Evolutionary conservation across 2,113 vertebrate species (phyloP).

Genomic region (Pollachius pollachius): DNA sequence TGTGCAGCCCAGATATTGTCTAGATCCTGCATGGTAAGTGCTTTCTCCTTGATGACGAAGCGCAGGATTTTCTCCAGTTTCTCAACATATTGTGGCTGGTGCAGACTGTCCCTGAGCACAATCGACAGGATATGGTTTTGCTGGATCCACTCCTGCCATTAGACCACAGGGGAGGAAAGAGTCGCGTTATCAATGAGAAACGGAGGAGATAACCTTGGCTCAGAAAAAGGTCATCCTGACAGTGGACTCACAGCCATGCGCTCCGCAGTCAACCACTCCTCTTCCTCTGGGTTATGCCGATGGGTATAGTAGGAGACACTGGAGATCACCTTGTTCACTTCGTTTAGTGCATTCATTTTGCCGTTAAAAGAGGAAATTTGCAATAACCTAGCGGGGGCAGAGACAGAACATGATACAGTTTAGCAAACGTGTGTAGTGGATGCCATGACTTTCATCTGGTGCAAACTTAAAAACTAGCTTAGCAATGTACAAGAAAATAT

Average conservation of each 20-base stretch:
- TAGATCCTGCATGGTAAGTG: slow-evolving; percentile 95
- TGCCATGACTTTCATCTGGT: not conserved
- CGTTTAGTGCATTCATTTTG: slow-evolving; percentile 99
- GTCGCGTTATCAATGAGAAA: not conserved
- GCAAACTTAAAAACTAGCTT: not conserved
- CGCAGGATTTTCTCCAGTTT: slow-evolving; percentile 98
- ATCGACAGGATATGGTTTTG: slow-evolving; percentile 99
- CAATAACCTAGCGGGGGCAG: slow-evolving; percentile 83
- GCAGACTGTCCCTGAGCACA: slow-evolving; percentile 95
- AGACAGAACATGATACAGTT: not conserved
- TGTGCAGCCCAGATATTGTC: slow-evolving; percentile 99
- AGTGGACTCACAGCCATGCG: slow-evolving; percentile 90
- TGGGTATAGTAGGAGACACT: slow-evolving; percentile 99
- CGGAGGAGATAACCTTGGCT: not conserved
- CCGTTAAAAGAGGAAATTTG: slow-evolving; percentile 99
- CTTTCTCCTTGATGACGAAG: slow-evolving; percentile 99
- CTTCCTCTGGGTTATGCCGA: slow-evolving; percentile 96
- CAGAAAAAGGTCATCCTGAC: not conserved
- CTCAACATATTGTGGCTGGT: slow-evolving; percentile 99
- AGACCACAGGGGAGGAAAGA: not conserved
- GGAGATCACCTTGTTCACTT: slow-evolving; percentile 99
- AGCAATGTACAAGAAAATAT: not conserved
- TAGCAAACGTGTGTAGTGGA: not conserved
- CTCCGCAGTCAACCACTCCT: slow-evolving; percentile 98
- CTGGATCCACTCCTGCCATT: slow-evolving; percentile 95